These are phyloP conservation scores for Cavia porcellus DNA, from an alignment of 2,113 vertebrate species.

Conservation along the genomic window DNA sequence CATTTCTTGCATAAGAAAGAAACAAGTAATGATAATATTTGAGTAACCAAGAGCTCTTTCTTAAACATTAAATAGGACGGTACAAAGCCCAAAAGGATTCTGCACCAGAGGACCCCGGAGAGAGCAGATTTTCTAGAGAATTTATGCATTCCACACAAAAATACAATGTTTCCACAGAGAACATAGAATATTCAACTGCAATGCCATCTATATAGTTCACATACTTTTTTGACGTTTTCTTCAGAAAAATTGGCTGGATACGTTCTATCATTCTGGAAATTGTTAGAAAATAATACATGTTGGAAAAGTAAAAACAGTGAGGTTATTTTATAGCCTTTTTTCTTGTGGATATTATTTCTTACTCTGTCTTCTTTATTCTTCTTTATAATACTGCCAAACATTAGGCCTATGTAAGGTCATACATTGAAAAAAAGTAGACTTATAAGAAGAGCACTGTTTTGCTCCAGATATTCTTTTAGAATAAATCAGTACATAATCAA, in stretches of 20 bases:
- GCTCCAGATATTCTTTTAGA: conserved; percentile 26
- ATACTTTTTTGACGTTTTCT: conserved; percentile 69
- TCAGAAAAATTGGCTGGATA: conserved; percentile 66
- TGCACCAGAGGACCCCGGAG: background rate
- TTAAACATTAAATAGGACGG: background rate
- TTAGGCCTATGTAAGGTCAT: background rate
- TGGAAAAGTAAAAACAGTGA: conserved; percentile 31
- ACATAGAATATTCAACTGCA: conserved; percentile 50
- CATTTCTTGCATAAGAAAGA: background rate
- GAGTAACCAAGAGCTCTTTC: background rate
- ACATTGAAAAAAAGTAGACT: background rate
- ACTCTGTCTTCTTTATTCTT: background rate
- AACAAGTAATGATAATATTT: background rate
- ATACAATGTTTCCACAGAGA: background rate
- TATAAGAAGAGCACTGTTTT: background rate
- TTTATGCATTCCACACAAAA: conserved; percentile 61
- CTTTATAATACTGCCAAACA: conserved; percentile 21
- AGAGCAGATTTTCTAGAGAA: conserved; percentile 60
- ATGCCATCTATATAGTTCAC: conserved; percentile 40
- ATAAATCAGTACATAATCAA: background rate
- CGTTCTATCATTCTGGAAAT: conserved; percentile 67
- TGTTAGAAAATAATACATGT: conserved; percentile 38
- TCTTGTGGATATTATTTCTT: conserved; percentile 42
- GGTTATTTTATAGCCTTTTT: background rate
- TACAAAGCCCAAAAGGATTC: background rate